Evolutionary conservation across 2,797 vertebrate species (phyloP).

Genomic region (Melanotaenia parkinsoni): DNA sequence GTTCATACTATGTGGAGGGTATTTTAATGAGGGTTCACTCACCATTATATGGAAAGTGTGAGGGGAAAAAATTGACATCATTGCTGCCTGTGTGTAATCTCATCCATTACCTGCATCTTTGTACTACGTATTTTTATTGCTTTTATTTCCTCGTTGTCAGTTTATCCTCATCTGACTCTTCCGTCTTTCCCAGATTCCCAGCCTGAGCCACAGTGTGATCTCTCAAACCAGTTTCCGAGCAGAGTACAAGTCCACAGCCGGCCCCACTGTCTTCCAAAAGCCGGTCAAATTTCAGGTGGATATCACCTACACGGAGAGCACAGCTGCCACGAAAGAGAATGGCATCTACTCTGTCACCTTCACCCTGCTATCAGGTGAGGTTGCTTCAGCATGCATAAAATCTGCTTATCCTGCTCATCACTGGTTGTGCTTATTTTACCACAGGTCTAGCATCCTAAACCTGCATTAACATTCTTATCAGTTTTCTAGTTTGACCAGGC

Average conservation of each 20-base stretch:
- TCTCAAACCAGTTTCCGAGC: slow-evolving; percentile 98
- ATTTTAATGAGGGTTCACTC: slow-evolving; percentile 71
- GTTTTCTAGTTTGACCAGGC: background rate
- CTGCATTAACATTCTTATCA: background rate
- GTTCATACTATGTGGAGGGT: slow-evolving; percentile 59
- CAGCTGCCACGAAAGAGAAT: slow-evolving; percentile 93
- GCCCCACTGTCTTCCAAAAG: slow-evolving; percentile 98
- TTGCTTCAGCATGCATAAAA: background rate
- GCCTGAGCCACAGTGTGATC: slow-evolving; percentile 99
- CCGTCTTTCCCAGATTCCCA: slow-evolving; percentile 88
- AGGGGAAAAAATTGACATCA: slow-evolving; percentile 49
- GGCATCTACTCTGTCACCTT: slow-evolving; percentile 99
- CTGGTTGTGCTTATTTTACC: background rate
- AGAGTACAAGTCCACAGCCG: slow-evolving; percentile 96
- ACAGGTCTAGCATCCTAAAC: background rate
- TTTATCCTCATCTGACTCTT: slow-evolving; percentile 1
- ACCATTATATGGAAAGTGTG: slow-evolving; percentile 56
- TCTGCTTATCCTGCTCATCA: background rate
- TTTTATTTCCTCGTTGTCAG: slow-evolving; percentile 16
- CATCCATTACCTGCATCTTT: slow-evolving; percentile 52
- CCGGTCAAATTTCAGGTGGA: slow-evolving; percentile 99
- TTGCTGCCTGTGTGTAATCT: slow-evolving; percentile 48
- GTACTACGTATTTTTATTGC: slow-evolving; percentile 16
- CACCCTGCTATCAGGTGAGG: slow-evolving; percentile 95
- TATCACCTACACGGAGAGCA: slow-evolving; percentile 97